A percentile compares a stretch with the other conserved stretches of the same genome.
phyloP scores from a whole-genome alignment of 2,113 vertebrate species.

The Coreoperca whiteheadi region DNA sequence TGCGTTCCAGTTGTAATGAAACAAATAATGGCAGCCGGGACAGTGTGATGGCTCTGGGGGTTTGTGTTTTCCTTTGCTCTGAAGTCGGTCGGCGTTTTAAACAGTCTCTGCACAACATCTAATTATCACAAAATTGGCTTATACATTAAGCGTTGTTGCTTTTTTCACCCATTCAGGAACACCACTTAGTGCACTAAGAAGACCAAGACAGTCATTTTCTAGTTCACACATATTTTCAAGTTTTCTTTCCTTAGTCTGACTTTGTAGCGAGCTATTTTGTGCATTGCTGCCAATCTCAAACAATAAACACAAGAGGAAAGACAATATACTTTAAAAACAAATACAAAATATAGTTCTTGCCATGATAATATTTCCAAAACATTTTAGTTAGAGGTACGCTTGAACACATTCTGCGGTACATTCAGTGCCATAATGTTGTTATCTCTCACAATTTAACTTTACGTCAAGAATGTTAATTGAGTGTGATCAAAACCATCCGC shows the following conservation, averaged over 20 bases:
- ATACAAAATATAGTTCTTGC: background rate
- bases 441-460: background rate
- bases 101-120: conserved; percentile 40
- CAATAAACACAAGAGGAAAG: background rate
- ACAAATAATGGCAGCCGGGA: conserved; percentile 40
- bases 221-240: conserved; percentile 12
- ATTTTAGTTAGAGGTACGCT: background rate
- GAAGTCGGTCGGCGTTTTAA: conserved; percentile 60
- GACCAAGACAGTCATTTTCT: conserved; percentile 25
- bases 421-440: background rate
- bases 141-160: conserved; percentile 38
- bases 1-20: conserved; percentile 60
- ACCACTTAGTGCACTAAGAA: conserved; percentile 21
- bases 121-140: conserved; percentile 71
- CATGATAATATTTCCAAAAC: background rate
- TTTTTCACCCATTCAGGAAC: conserved; percentile 21
- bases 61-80: conserved; percentile 58
- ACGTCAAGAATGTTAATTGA: conserved; percentile 30
- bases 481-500: conserved; percentile 17
- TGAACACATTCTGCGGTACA: background rate
- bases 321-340: no score
- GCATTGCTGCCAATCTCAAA: background rate
- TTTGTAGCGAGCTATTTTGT: background rate
- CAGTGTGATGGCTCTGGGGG: conserved; percentile 35
- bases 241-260: conserved; percentile 12